These are phyloP conservation scores for Esox masquinongy DNA, from an alignment of 2,797 vertebrate species.

Conservation along the genomic window DNA sequence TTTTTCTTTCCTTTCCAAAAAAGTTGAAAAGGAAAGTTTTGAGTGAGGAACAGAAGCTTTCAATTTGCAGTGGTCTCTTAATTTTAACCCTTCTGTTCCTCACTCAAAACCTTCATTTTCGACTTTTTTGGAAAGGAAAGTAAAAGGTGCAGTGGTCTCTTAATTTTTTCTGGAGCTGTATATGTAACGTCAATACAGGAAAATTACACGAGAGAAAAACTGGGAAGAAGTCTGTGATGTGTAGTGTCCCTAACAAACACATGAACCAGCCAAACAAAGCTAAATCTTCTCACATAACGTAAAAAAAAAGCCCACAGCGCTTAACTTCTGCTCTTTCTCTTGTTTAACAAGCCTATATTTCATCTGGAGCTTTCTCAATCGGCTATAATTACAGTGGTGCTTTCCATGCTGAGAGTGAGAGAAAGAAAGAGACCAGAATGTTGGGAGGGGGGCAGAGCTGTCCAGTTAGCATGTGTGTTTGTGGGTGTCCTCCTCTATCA, in stretches of 20 bases:
- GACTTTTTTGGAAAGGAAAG: no score
- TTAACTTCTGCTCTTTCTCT: constrained; percentile 30
- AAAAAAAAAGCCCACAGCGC: constrained; percentile 35
- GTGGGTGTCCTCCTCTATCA: constrained; percentile 31
- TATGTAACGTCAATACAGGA: background rate
- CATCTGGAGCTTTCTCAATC: constrained; percentile 35
- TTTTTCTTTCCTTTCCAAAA: no score
- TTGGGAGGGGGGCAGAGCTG: background rate
- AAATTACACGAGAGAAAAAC: background rate
- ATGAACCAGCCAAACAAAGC: constrained; percentile 36
- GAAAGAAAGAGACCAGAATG: constrained; percentile 20
- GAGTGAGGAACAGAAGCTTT: no score
- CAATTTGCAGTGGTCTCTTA: no score
- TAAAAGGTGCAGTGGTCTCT: no score
- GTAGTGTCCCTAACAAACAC: constrained; percentile 3
- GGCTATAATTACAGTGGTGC: constrained; percentile 49
- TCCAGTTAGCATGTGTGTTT: constrained; percentile 26
- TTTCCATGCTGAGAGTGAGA: constrained; percentile 30
- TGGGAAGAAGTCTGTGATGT: background rate
- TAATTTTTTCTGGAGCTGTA: no score
- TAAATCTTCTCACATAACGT: constrained; percentile 38
- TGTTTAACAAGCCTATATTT: constrained; percentile 60
- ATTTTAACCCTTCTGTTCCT: no score
- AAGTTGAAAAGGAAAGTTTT: no score
- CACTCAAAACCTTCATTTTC: no score